Percentiles rank a stretch among this genome's conserved stretches.
These are phyloP conservation scores for Aphaenogaster rudis DNA, from an alignment of 1,140 invertebrate species.

Conservation along the genomic window DNA sequence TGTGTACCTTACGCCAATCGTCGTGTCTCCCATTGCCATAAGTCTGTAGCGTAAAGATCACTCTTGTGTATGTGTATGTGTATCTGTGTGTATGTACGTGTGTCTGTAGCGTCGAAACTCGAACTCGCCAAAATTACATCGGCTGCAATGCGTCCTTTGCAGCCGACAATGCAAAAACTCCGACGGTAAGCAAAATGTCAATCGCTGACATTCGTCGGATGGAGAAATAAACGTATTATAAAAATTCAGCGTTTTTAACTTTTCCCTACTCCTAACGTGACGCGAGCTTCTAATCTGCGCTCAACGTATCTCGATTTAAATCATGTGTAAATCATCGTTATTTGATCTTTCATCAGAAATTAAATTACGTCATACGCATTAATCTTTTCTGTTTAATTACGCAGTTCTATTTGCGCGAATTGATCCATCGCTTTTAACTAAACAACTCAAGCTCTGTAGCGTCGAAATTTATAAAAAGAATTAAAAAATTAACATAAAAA, in stretches of 20 bases:
- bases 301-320: not conserved
- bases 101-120: slow-evolving; percentile 19
- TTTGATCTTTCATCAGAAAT: not conserved
- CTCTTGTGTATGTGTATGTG: not conserved
- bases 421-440: not conserved
- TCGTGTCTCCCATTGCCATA: slow-evolving; percentile 21
- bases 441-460: not conserved
- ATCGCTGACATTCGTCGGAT: slow-evolving; percentile 39
- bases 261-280: not conserved
- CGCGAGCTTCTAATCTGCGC: not conserved
- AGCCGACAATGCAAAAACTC: slow-evolving; percentile 26
- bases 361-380: not conserved
- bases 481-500: too few relatives aligned
- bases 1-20: slow-evolving; percentile 26
- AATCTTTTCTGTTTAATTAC: slow-evolving; percentile 3
- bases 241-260: slow-evolving; percentile 32
- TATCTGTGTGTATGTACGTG: not conserved
- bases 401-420: not conserved
- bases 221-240: slow-evolving; percentile 44
- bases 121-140: slow-evolving; percentile 29
- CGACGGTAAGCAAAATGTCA: slow-evolving; percentile 50
- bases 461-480: too few relatives aligned
- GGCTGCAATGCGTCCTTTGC: not conserved
- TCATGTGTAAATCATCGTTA: too few relatives aligned
- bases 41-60: not conserved